phyloP scores from a whole-genome alignment of 2,797 vertebrate species.

The Sphaeramia orbicularis region DNA sequence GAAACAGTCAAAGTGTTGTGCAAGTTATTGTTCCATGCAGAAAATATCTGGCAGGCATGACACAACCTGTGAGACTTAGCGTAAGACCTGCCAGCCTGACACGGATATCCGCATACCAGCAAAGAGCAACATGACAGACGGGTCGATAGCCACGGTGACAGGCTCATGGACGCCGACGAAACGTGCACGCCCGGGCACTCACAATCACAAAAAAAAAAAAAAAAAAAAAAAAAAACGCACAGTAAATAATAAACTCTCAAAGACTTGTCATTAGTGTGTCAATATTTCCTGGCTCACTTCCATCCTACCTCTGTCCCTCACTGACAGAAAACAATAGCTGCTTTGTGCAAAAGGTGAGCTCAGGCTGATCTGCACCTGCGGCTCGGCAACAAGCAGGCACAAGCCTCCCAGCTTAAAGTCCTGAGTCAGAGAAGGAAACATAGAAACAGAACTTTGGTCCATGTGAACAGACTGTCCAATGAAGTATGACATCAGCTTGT shows the following conservation, averaged over 20 bases:
- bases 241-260: too few relatives aligned
- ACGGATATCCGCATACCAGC: constrained; percentile 62
- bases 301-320: constrained; percentile 21
- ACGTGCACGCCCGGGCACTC: background rate
- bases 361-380: constrained; percentile 68
- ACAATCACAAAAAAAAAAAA: too few relatives aligned
- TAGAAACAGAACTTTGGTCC: constrained; percentile 33
- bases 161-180: background rate
- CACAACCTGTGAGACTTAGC: constrained; percentile 37
- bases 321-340: constrained; percentile 65
- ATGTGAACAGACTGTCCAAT: constrained; percentile 65
- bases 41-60: constrained; percentile 45
- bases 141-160: constrained; percentile 15
- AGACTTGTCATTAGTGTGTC: constrained; percentile 33
- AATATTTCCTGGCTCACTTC: constrained; percentile 42
- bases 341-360: constrained; percentile 66
- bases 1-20: constrained; percentile 23
- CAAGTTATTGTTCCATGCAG: constrained; percentile 15
- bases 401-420: constrained; percentile 57
- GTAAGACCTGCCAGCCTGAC: constrained; percentile 21
- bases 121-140: constrained; percentile 31
- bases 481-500: constrained; percentile 73
- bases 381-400: constrained; percentile 72
- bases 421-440: constrained; percentile 66
- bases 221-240: background rate